Evolutionary conservation across 2,797 vertebrate species (phyloP).

Genomic region (Ctenochaetus hawaiiensis): DNA sequence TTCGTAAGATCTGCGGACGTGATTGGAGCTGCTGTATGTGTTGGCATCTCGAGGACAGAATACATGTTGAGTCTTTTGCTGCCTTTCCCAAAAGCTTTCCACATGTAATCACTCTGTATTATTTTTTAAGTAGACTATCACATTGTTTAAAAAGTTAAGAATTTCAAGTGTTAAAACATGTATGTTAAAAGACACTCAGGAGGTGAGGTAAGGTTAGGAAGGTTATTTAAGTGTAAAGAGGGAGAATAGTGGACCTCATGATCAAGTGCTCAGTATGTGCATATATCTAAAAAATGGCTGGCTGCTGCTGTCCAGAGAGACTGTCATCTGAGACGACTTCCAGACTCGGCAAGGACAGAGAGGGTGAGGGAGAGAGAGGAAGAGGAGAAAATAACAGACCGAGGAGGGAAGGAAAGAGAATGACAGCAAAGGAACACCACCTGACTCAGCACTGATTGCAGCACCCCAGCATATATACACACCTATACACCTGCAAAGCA

Average conservation of each 20-base stretch:
- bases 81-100: background rate
- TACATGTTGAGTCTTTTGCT: background rate
- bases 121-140: background rate
- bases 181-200: background rate
- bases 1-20: slow-evolving; percentile 15
- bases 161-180: background rate
- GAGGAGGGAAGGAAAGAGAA: slow-evolving; percentile 24
- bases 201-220: slow-evolving; percentile 4
- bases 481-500: background rate
- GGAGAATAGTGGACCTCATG: slow-evolving; percentile 8
- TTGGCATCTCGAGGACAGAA: slow-evolving; percentile 4
- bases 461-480: slow-evolving; percentile 4
- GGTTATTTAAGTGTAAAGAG: slow-evolving; percentile 13
- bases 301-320: slow-evolving; percentile 60
- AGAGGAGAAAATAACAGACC: slow-evolving; percentile 35
- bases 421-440: slow-evolving; percentile 28
- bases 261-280: slow-evolving; percentile 43
- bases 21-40: background rate
- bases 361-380: slow-evolving; percentile 44
- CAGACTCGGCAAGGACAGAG: slow-evolving; percentile 82
- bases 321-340: slow-evolving; percentile 76
- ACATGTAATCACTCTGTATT: background rate
- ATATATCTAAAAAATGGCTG: slow-evolving; percentile 62
- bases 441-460: slow-evolving; percentile 60
- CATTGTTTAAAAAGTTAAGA: background rate